phyloP scores from a whole-genome alignment of 2,113 vertebrate species.

The Hoplias malabaricus region DNA sequence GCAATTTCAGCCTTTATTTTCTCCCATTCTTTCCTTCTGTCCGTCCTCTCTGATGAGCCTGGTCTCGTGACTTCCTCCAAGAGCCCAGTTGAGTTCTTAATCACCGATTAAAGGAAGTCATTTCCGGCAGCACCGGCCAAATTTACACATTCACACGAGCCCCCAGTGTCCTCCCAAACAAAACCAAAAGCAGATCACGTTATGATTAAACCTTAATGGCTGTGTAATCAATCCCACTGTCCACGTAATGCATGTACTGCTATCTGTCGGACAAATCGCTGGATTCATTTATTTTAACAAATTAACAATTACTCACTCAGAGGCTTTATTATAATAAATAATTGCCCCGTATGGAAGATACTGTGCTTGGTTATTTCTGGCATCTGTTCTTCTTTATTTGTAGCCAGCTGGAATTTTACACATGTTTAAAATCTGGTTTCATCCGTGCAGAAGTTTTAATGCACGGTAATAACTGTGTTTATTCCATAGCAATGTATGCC shows the following conservation, averaged over 20 bases:
- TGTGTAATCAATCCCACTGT: constrained; percentile 10
- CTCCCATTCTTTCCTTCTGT: constrained; percentile 18
- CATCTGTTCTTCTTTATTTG: neutral
- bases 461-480: neutral
- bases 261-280: neutral
- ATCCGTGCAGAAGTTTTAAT: neutral
- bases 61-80: constrained; percentile 20
- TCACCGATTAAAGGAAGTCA: constrained; percentile 1
- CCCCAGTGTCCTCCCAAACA: neutral
- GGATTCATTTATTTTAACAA: constrained; percentile 12
- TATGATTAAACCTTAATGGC: constrained; percentile 16
- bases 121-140: constrained; percentile 10
- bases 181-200: constrained; percentile 24
- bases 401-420: neutral
- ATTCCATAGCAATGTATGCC: neutral
- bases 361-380: constrained; percentile 49
- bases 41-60: constrained; percentile 32
- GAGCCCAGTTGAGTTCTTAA: constrained; percentile 23
- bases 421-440: neutral
- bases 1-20: constrained; percentile 51
- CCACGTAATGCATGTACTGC: neutral
- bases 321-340: constrained; percentile 49
- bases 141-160: neutral
- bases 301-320: constrained; percentile 24
- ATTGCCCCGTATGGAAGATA: neutral